Conservation (phyloP, 2,888 invertebrate genomes). For the Drosophila affinis region DNA sequence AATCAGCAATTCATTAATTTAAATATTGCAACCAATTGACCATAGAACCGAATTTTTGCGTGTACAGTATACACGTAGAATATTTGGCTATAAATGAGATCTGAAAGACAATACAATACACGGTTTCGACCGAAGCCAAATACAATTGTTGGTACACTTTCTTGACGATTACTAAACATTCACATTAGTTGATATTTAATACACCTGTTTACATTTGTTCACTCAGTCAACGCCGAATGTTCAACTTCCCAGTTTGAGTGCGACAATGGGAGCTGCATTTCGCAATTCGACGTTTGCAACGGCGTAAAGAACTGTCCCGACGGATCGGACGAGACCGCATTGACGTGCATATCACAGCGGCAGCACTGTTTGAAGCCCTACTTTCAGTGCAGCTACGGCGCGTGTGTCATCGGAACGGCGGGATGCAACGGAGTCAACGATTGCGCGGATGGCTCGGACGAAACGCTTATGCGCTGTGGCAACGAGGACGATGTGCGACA, state of each 20-base stretch:
- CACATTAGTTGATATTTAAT: no score
- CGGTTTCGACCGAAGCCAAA: no score
- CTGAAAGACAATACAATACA: no score
- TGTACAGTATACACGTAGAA: no score
- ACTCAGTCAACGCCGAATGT: slow-evolving; percentile 51
- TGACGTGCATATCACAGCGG: slow-evolving; percentile 68
- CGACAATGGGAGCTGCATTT: slow-evolving; percentile 77
- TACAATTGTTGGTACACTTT: no score
- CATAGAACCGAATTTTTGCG: no score
- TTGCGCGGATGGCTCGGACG: slow-evolving; percentile 67
- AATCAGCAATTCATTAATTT: no score
- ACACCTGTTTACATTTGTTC: no score
- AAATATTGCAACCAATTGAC: no score
- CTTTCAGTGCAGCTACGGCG: slow-evolving; percentile 81
- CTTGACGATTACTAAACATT: no score
- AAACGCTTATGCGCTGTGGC: slow-evolving; percentile 58
- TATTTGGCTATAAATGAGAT: no score
- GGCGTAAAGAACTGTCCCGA: slow-evolving; percentile 76
- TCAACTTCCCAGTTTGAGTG: slow-evolving; percentile 65
- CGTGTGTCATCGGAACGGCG: slow-evolving; percentile 70
- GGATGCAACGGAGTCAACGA: slow-evolving; percentile 53
- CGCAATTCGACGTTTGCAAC: slow-evolving; percentile 67
- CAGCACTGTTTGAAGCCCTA: slow-evolving; percentile 76
- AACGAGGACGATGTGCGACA: slow-evolving; percentile 47
- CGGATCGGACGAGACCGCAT: slow-evolving; percentile 78